phyloP scores from a whole-genome alignment of 2,797 vertebrate genomes.

The Miichthys miiuy region DNA sequence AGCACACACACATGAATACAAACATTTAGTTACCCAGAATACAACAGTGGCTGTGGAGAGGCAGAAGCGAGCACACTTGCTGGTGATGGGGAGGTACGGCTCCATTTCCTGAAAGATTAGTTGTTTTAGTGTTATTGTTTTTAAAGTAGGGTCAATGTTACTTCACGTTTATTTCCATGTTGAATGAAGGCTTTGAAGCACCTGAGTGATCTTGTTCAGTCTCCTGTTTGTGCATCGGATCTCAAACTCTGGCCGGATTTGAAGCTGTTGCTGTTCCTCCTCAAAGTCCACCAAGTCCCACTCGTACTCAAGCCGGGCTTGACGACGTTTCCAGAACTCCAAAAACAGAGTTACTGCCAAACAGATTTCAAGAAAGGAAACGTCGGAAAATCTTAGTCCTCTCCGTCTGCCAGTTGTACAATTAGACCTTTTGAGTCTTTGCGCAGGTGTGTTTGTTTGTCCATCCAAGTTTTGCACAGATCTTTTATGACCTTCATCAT shows the following conservation, averaged over 20 bases:
- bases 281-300: constrained; percentile 89
- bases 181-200: constrained; percentile 31
- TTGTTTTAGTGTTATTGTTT: neutral
- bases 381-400: neutral
- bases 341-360: constrained; percentile 86
- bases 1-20: neutral
- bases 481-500: neutral
- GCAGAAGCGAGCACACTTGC: constrained; percentile 84
- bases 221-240: constrained; percentile 81
- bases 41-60: constrained; percentile 84
- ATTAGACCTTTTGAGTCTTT: neutral
- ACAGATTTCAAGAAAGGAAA: neutral
- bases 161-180: neutral
- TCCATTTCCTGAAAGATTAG: constrained; percentile 85
- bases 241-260: constrained; percentile 87
- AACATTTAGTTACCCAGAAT: constrained; percentile 83
- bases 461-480: neutral
- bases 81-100: constrained; percentile 82
- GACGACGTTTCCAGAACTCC: constrained; percentile 89
- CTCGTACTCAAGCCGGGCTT: constrained; percentile 87
- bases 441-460: neutral
- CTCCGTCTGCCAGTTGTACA: too few relatives aligned
- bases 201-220: constrained; percentile 86
- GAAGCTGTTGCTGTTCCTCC: constrained; percentile 89
- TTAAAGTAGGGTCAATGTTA: neutral